A percentile compares a stretch with the other conserved stretches of the same genome.
Evolutionary conservation across 35 echinoderm and acorn worm genomes (phyloP).

Genomic region (Eucidaris tribuloides): DNA sequence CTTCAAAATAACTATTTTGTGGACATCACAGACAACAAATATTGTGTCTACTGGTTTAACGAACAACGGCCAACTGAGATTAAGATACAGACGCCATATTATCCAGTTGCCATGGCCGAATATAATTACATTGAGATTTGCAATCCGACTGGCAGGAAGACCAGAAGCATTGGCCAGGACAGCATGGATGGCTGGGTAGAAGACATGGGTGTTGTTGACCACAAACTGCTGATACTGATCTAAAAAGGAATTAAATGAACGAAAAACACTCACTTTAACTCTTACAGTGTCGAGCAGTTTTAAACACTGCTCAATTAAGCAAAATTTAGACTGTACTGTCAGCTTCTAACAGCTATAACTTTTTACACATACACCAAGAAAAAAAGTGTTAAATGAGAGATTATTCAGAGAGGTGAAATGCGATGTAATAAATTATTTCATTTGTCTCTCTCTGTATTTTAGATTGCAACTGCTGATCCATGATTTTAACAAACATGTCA

Average conservation of each 20-base stretch:
- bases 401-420: no score
- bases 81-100: not conserved
- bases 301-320: no score
- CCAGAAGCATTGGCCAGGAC: not conserved
- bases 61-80: not conserved
- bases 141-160: slow-evolving; percentile 9
- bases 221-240: not conserved
- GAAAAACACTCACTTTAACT: no score
- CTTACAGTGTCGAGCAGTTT: no score
- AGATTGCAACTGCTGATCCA: no score
- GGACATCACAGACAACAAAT: not conserved
- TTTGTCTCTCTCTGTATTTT: no score
- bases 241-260: not conserved
- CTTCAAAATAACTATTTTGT: not conserved
- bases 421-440: no score
- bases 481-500: no score
- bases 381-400: no score
- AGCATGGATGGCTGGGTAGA: not conserved
- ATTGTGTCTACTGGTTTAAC: not conserved
- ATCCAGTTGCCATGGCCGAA: not conserved
- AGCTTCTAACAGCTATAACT: no score
- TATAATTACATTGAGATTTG: slow-evolving; percentile 1
- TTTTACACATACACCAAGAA: no score
- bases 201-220: slow-evolving; percentile 1
- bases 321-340: no score